Conservation (phyloP, 1,140 invertebrate species). For the Bombus confusus region DNA sequence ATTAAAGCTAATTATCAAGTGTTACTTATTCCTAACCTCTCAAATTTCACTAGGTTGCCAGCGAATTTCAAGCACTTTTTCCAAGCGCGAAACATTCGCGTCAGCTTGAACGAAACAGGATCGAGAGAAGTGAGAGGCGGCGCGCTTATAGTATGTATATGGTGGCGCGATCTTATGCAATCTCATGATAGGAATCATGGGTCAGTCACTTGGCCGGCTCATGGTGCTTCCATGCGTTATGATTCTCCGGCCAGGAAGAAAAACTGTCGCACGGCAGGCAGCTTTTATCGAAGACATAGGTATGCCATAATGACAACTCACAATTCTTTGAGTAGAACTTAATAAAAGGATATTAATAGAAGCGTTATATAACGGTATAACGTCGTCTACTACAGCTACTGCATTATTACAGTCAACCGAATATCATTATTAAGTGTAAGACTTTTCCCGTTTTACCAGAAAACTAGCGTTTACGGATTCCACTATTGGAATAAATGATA, state of each 20-base stretch:
- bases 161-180: conserved; percentile 59
- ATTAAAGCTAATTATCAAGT: no score
- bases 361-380: conserved; percentile 13
- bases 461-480: not conserved
- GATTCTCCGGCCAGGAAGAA: conserved; percentile 54
- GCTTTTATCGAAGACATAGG: not conserved
- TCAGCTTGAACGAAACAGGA: conserved; percentile 28
- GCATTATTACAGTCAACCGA: not conserved
- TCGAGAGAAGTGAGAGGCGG: conserved; percentile 60
- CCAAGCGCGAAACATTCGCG: not conserved
- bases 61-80: not conserved
- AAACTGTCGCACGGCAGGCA: conserved; percentile 7
- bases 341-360: not conserved
- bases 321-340: not conserved
- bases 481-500: not conserved
- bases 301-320: not conserved
- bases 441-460: not conserved
- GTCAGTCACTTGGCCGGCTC: conserved; percentile 56
- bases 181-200: conserved; percentile 54
- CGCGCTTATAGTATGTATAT: conserved; percentile 16
- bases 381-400: not conserved
- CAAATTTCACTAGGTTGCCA: not conserved
- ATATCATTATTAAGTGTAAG: conserved; percentile 2
- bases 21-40: not conserved
- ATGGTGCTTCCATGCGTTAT: conserved; percentile 25